A percentile compares a stretch with the other conserved stretches of the same genome.
Conservation (phyloP, 2,113 vertebrate genomes). For the Penelope pileata region DNA sequence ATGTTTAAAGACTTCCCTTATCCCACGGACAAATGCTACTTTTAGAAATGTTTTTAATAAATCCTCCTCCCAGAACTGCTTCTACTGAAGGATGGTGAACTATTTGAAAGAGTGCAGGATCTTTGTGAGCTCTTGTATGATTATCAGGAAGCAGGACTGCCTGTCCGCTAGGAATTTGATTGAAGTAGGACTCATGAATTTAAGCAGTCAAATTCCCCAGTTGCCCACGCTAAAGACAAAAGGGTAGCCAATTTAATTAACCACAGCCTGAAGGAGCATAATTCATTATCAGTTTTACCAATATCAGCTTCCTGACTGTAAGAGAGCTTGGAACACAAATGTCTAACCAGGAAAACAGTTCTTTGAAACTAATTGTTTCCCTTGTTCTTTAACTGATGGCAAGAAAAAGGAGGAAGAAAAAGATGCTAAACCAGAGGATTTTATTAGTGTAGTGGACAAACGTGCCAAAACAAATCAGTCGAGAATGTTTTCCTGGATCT, state of each 20-base stretch:
- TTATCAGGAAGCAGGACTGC: conserved; percentile 43
- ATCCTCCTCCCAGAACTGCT: not conserved
- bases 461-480: not conserved
- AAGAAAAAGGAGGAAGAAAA: not conserved
- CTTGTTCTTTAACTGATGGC: conserved; percentile 51
- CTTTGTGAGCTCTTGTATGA: conserved; percentile 14
- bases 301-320: conserved; percentile 25
- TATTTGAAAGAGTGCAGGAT: conserved; percentile 28
- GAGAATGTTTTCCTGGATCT: not conserved
- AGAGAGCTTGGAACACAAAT: conserved; percentile 36
- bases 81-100: not conserved
- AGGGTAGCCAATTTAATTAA: conserved; percentile 73
- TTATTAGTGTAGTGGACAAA: not conserved
- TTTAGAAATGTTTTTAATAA: conserved; percentile 17
- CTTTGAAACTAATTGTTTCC: conserved; percentile 47
- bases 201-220: conserved; percentile 28
- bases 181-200: conserved; percentile 54
- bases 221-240: conserved; percentile 56
- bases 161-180: conserved; percentile 59
- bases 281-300: conserved; percentile 66
- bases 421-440: not conserved
- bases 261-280: conserved; percentile 59
- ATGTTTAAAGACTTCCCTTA: not conserved
- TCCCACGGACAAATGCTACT: not conserved
- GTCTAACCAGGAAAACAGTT: conserved; percentile 22